Percentiles rank a stretch among this genome's conserved stretches.
phyloP scores from a whole-genome alignment of 2,113 vertebrate species.

The pig (Sus scrofa) region T2T-Sscrofa CM000830.6:22547501-22548000 shows the following conservation, averaged over 20 bases:
- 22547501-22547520: not conserved
- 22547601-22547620: not conserved
- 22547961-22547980: too few relatives aligned
- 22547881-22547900: too few relatives aligned
- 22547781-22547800: not conserved
- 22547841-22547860: too few relatives aligned
- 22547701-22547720: not conserved
- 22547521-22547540: slow-evolving; percentile 10
- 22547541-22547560: slow-evolving; percentile 15
- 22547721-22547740: not conserved
- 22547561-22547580: not conserved
- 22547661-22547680: not conserved
- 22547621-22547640: not conserved
- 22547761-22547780: not conserved
- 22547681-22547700: not conserved
- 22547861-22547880: too few relatives aligned
- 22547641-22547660: not conserved
- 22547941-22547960: too few relatives aligned
- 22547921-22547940: too few relatives aligned
- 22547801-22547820: not conserved
- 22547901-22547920: too few relatives aligned
- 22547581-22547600: slow-evolving; percentile 19
- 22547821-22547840: too few relatives aligned
- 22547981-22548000: too few relatives aligned
- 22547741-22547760: not conserved